These are phyloP conservation scores for Catharus minimus DNA, from an alignment of 2,113 vertebrate genomes.

Conservation along the genomic window DNA sequence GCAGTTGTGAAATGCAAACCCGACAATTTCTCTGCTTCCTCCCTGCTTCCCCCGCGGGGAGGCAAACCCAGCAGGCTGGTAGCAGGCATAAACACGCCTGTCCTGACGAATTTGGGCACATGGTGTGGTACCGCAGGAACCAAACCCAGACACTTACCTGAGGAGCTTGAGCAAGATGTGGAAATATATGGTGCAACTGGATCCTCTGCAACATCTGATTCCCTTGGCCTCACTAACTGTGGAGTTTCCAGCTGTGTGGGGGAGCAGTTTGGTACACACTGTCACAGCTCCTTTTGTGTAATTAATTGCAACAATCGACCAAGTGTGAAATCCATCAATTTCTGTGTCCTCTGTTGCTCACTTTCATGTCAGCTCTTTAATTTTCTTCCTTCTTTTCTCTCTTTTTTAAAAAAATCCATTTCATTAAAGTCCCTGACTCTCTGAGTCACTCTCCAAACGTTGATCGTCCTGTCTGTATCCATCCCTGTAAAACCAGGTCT, in stretches of 20 bases:
- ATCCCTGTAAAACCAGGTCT: not conserved
- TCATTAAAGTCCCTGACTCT: not conserved
- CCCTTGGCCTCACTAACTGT: not conserved
- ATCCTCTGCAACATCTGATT: conserved; percentile 13
- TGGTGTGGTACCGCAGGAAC: not conserved
- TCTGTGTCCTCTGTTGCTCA: not conserved
- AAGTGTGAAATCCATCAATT: conserved; percentile 1
- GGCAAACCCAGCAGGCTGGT: not conserved
- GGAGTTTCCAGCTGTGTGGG: not conserved
- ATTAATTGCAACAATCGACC: conserved; percentile 3
- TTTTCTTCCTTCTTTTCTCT: not conserved
- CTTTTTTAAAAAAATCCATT: not conserved
- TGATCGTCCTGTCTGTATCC: not conserved
- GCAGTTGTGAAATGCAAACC: conserved; percentile 21
- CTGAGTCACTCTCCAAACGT: not conserved
- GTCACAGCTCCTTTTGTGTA: not conserved
- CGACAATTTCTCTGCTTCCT: conserved; percentile 1
- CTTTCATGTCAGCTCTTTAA: not conserved
- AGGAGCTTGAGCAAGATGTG: conserved; percentile 23
- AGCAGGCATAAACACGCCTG: not conserved
- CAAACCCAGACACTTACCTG: conserved; percentile 53
- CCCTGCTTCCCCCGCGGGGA: not conserved
- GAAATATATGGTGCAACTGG: conserved; percentile 27
- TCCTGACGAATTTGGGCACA: not conserved
- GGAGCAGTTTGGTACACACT: not conserved